A percentile compares a stretch with the other conserved stretches of the same genome.
Evolutionary conservation across 1,140 invertebrate species (phyloP).

Genomic region (Lepeophtheirus salmonis): DNA sequence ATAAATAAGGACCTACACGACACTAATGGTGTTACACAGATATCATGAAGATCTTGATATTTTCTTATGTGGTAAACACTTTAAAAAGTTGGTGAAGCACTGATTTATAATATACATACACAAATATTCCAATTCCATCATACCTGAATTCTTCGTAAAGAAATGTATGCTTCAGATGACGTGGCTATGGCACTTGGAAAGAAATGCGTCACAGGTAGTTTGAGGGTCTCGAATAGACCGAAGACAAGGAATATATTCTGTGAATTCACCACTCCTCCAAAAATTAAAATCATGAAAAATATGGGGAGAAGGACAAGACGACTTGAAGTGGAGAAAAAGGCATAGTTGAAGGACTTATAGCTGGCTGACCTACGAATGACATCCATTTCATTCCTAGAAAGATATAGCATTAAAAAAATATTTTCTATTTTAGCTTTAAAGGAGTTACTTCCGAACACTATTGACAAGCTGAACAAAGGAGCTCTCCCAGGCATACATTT

Average conservation of each 20-base stretch:
- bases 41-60: too few relatives aligned
- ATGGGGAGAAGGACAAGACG: neutral
- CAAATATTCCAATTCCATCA: too few relatives aligned
- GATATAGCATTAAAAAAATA: too few relatives aligned
- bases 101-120: too few relatives aligned
- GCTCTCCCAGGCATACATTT: slow-evolving; percentile 78
- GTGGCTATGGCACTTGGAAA: neutral
- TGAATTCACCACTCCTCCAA: neutral
- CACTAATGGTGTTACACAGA: too few relatives aligned
- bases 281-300: neutral
- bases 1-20: too few relatives aligned
- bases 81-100: too few relatives aligned
- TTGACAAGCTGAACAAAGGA: slow-evolving; percentile 41
- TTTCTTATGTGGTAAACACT: too few relatives aligned
- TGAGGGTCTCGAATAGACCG: neutral
- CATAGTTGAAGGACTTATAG: neutral
- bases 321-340: neutral
- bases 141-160: neutral
- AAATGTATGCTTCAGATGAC: neutral
- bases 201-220: neutral
- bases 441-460: slow-evolving; percentile 25
- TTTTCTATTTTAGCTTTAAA: too few relatives aligned
- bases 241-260: neutral
- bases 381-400: neutral
- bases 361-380: neutral